Evolutionary conservation across 2,888 invertebrate genomes (phyloP).

Genomic region (Morinoia aosen): DNA sequence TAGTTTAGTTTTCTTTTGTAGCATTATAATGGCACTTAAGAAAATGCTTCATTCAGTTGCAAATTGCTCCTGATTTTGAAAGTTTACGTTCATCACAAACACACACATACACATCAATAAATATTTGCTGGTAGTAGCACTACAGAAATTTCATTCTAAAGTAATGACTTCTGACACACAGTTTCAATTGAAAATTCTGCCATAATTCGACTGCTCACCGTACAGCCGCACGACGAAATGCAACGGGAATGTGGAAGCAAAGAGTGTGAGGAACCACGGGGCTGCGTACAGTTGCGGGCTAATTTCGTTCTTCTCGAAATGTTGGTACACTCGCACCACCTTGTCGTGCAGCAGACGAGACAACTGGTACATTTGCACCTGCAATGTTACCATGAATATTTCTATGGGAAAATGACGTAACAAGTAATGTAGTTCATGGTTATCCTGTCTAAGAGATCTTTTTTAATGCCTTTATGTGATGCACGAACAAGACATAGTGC

Average conservation of each 20-base stretch:
- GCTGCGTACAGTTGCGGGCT: constrained; percentile 95
- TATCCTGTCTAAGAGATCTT: not conserved
- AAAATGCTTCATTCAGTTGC: not conserved
- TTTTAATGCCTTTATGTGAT: not conserved
- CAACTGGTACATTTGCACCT: constrained; percentile 88
- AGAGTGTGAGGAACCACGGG: constrained; percentile 95
- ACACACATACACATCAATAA: not conserved
- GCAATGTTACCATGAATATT: constrained; percentile 46
- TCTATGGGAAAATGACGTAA: too few species aligned
- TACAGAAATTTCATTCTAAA: not conserved
- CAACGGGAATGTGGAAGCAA: constrained; percentile 95
- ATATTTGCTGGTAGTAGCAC: not conserved
- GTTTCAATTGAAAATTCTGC: not conserved
- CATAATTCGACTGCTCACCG: constrained; percentile 75
- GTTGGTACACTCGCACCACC: constrained; percentile 83
- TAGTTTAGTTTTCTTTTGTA: not conserved
- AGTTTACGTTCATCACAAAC: not conserved
- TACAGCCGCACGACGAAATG: constrained; percentile 95
- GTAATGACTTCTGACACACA: not conserved
- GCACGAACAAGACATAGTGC: not conserved
- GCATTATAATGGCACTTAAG: not conserved
- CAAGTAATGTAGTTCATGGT: too few species aligned
- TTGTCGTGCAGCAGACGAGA: constrained; percentile 92
- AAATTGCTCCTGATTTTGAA: not conserved
- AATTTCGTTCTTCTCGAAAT: constrained; percentile 84